phyloP scores from a whole-genome alignment of 2,888 invertebrate genomes.

The Phoronis australis region DNA sequence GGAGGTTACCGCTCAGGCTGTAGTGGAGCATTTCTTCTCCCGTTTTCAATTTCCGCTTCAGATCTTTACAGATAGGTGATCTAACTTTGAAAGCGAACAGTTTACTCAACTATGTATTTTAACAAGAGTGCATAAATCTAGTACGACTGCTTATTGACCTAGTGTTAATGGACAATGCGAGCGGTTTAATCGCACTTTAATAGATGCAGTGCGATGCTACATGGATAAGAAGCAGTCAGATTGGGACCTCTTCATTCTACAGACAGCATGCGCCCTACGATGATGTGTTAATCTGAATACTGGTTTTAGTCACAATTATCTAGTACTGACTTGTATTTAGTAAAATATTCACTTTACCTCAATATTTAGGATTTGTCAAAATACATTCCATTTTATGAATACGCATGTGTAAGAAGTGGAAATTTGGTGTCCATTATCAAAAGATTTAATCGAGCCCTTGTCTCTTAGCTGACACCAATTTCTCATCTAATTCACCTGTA shows the following conservation, averaged over 20 bases:
- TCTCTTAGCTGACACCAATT: no score
- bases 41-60: neutral
- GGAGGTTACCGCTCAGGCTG: neutral
- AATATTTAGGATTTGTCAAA: no score
- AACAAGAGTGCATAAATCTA: neutral
- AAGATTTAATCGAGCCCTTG: no score
- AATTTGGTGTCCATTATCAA: no score
- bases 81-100: neutral
- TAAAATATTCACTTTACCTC: no score
- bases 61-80: neutral
- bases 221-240: neutral
- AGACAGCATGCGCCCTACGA: neutral
- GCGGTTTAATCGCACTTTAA: conserved; percentile 4
- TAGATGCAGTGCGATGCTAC: conserved; percentile 3
- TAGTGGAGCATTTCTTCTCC: neutral
- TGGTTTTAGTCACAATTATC: neutral
- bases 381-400: no score
- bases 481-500: no score
- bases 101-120: neutral
- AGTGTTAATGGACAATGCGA: neutral
- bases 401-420: no score
- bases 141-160: neutral
- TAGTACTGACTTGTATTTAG: no score
- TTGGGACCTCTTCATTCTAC: neutral
- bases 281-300: neutral